A percentile compares a stretch with the other conserved stretches of the same genome.
These are phyloP conservation scores for Dryocosmus kuriphilus DNA, from an alignment of 2,888 invertebrate genomes.

Conservation along the genomic window DNA sequence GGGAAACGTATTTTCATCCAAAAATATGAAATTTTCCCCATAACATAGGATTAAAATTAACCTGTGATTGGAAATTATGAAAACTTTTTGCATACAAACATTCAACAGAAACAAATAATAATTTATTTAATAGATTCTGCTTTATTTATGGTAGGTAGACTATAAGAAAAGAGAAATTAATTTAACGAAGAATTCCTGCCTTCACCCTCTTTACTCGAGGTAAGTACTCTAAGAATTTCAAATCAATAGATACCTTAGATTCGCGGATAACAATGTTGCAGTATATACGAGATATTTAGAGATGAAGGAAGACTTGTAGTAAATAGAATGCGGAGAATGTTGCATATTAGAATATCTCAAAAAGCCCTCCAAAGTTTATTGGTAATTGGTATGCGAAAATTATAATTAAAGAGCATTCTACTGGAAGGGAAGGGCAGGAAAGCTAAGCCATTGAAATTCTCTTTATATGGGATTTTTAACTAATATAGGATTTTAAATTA, in stretches of 20 bases:
- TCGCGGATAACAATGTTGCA: not conserved
- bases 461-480: too few relatives aligned
- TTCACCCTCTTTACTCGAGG: not conserved
- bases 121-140: too few relatives aligned
- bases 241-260: slow-evolving; percentile 4
- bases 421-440: too few relatives aligned
- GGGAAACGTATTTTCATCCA: too few relatives aligned
- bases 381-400: not conserved
- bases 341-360: not conserved
- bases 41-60: too few relatives aligned
- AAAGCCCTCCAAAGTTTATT: not conserved
- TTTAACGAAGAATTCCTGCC: not conserved
- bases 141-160: too few relatives aligned
- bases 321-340: slow-evolving; percentile 1
- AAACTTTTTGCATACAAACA: too few relatives aligned
- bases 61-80: too few relatives aligned
- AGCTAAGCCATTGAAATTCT: too few relatives aligned
- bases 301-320: not conserved
- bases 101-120: too few relatives aligned
- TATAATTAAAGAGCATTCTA: not conserved
- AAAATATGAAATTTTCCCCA: too few relatives aligned
- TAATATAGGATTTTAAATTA: too few relatives aligned
- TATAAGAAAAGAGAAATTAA: not conserved
- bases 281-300: not conserved
- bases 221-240: slow-evolving; percentile 6